These are phyloP conservation scores for Gymnocypris eckloni DNA, from an alignment of 2,797 vertebrate species.

Conservation along the genomic window DNA sequence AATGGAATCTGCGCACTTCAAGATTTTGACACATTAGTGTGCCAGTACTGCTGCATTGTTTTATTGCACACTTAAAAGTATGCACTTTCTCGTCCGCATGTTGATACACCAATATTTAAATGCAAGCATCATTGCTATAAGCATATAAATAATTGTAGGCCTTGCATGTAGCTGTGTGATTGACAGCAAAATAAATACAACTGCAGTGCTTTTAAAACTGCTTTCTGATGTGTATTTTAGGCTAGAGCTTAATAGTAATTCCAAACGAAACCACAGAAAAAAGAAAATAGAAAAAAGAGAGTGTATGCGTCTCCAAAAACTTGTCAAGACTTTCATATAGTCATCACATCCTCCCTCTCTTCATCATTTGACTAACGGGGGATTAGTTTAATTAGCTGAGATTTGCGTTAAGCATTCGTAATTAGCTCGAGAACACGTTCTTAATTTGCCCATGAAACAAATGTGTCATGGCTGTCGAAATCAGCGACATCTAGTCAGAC, in stretches of 20 bases:
- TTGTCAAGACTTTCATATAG: conserved; percentile 15
- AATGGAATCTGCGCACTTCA: neutral
- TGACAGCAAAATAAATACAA: neutral
- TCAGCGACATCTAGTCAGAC: conserved; percentile 29
- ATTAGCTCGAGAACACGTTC: conserved; percentile 60
- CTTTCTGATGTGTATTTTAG: conserved; percentile 31
- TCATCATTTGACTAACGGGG: conserved; percentile 47
- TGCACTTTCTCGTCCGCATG: neutral
- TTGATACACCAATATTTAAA: neutral
- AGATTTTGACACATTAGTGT: neutral
- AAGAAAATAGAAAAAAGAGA: neutral
- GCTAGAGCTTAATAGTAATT: conserved; percentile 10
- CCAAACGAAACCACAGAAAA: neutral
- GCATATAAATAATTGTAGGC: neutral
- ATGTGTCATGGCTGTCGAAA: conserved; percentile 51
- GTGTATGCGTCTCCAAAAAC: neutral
- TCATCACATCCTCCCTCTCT: conserved; percentile 39
- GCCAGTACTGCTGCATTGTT: neutral
- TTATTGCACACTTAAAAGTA: neutral
- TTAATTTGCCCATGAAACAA: conserved; percentile 59
- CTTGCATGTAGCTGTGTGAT: neutral
- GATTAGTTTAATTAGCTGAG: conserved; percentile 62
- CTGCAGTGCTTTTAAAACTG: neutral
- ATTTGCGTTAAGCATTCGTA: conserved; percentile 57
- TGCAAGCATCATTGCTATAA: neutral